Base-by-base conservation (phyloP, 2,113 vertebrate genomes). In the Chascanopsetta lugubris region DNA sequence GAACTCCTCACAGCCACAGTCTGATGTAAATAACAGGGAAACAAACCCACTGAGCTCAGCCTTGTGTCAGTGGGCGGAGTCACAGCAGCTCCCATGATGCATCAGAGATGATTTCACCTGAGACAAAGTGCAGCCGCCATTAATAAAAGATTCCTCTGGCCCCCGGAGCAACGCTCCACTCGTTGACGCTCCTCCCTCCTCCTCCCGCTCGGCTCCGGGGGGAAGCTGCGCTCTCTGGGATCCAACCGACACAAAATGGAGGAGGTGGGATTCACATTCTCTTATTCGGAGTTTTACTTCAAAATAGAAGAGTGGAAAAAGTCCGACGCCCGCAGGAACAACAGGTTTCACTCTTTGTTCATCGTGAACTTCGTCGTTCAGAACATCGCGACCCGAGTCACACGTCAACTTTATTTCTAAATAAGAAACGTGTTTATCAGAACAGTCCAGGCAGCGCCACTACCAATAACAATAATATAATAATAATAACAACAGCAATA, bases 101-200 rank as follows among this genome's bases (percentile, higher is more conserved):
- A 57, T 69, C 22, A 49, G 59, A 83, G 77, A 79, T 12, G 17
- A 53, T 78, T 77, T 83, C 65, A 75, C 83, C 72, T 46, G 69
- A 83, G 80, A 88, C 76, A 73, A 75, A 85, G 87, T 78, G 79
- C 68, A 72, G 24, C 53, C 64, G 61, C 87, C 82, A 86, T 90
- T 87, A 89, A 90, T 91, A 89, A 90, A 89, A 87, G 50, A 87
- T 80, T 69, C 72, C 17, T 55, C 29, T 71, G 27, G 56, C 59
- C 82, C 84, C 77, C 69, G 62, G 42, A 82, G 83, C 72, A 18
- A 81, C 38, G 0, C 5, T 38, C 54, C 56, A 49, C 72, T 84
- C 63, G 72, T 77, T 85, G 70, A 77, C 61, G 83, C 70, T 70
- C 79, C 62, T 73, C 61, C 75, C 57, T 80, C 47, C 61, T 83